Conservation (phyloP, 2,797 vertebrate genomes). For the Otus scops region DNA sequence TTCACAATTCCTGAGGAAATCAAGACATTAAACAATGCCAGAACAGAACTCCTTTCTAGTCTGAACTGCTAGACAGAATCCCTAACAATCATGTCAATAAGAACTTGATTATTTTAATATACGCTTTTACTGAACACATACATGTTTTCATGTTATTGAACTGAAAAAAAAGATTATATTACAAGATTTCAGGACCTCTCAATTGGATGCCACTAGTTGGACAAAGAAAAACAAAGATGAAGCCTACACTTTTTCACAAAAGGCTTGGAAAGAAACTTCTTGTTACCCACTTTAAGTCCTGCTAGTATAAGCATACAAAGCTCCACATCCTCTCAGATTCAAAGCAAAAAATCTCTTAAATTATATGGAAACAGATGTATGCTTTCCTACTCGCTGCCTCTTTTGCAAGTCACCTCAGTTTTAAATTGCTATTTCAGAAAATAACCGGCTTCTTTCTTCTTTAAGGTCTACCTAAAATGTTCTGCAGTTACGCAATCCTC, state of each 20-base stretch:
- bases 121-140: background rate
- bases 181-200: background rate
- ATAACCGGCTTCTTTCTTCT: background rate
- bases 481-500: background rate
- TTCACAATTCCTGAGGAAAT: background rate
- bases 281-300: background rate
- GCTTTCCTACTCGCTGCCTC: background rate
- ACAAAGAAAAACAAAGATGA: background rate
- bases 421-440: slow-evolving; percentile 13
- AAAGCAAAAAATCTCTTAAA: background rate
- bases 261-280: background rate
- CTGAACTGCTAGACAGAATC: background rate
- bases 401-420: background rate
- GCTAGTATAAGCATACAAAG: background rate
- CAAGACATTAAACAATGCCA: background rate
- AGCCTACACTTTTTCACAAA: background rate
- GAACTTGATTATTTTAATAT: background rate
- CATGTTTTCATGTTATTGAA: background rate
- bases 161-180: background rate
- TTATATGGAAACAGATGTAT: background rate
- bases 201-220: background rate
- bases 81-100: background rate
- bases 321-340: background rate
- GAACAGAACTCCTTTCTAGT: background rate
- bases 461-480: background rate